Evolutionary conservation across 2,888 invertebrate genomes (phyloP).

Genomic region (Prosopocoilus inquinatus): DNA sequence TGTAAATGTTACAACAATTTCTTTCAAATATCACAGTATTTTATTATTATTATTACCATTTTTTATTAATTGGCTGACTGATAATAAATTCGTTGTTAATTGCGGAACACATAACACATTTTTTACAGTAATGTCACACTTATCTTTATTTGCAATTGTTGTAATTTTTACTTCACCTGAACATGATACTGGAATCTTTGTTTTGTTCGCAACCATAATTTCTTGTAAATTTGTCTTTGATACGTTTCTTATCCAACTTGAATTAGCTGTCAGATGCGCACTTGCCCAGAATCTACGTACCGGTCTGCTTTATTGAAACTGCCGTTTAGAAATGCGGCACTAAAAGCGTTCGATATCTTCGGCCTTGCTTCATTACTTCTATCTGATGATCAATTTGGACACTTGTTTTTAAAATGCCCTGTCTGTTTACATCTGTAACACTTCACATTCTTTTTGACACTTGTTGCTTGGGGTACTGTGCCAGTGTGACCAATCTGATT

Average conservation of each 20-base stretch:
- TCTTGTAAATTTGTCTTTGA: not conserved
- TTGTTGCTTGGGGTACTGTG: too few relatives aligned
- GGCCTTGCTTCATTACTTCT: not conserved
- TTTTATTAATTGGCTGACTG: conserved; percentile 17
- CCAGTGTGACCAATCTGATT: too few relatives aligned
- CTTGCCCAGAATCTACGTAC: not conserved
- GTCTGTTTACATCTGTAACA: not conserved
- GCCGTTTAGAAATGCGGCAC: not conserved
- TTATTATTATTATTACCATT: too few relatives aligned
- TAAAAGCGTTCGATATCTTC: not conserved
- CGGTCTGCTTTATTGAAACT: not conserved
- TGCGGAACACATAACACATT: conserved; percentile 8
- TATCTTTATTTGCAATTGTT: not conserved
- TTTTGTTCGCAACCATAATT: not conserved
- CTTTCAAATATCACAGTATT: conserved; percentile 14
- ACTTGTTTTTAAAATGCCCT: not conserved
- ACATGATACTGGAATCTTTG: not conserved
- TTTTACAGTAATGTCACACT: not conserved
- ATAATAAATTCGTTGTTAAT: conserved; percentile 19
- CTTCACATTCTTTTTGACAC: not conserved
- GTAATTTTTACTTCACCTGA: not conserved
- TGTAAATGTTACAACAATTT: conserved; percentile 15
- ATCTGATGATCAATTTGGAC: not conserved
- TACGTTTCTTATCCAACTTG: not conserved
- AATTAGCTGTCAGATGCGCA: not conserved